These are phyloP conservation scores for Ochlodes sylvanus DNA, from an alignment of 2,888 invertebrate genomes.

Conservation along the genomic window DNA sequence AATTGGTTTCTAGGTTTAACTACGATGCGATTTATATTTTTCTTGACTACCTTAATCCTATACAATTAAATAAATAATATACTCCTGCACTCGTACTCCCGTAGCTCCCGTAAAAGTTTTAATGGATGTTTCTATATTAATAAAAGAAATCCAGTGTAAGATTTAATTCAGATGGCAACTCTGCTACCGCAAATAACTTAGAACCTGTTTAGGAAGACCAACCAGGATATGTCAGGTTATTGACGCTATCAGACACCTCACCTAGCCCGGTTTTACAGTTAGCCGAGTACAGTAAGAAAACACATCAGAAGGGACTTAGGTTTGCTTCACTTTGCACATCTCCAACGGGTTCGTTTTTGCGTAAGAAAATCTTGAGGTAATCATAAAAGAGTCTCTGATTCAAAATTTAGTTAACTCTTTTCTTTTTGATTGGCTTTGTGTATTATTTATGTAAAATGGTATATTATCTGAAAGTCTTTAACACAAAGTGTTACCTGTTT, in stretches of 20 bases:
- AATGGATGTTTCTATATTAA: conserved; percentile 1
- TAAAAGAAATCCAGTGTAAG: conserved; percentile 38
- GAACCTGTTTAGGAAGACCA: conserved; percentile 49
- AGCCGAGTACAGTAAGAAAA: conserved; percentile 45
- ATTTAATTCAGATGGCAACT: conserved; percentile 21
- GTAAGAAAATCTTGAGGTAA: not conserved
- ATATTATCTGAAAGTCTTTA: too few species aligned
- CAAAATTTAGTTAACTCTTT: not conserved
- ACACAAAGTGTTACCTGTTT: too few species aligned
- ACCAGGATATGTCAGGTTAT: conserved; percentile 66
- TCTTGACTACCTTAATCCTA: too few species aligned
- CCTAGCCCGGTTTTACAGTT: conserved; percentile 57
- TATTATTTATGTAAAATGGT: too few species aligned
- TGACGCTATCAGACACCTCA: conserved; percentile 63
- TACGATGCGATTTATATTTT: too few species aligned
- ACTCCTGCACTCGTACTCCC: too few species aligned
- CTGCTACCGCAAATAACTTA: conserved; percentile 38
- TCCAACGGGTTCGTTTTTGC: not conserved
- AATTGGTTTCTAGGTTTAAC: too few species aligned
- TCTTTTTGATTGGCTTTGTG: not conserved
- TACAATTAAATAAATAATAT: too few species aligned
- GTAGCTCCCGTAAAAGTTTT: conserved; percentile 9
- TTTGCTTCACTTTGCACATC: conserved; percentile 6
- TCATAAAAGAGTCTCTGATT: not conserved
- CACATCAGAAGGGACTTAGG: conserved; percentile 24